Evolutionary conservation across 2,888 invertebrate genomes (phyloP), one percentile per base, ranked within the genome.

Genomic region (Eupithecia inturbata): DNA sequence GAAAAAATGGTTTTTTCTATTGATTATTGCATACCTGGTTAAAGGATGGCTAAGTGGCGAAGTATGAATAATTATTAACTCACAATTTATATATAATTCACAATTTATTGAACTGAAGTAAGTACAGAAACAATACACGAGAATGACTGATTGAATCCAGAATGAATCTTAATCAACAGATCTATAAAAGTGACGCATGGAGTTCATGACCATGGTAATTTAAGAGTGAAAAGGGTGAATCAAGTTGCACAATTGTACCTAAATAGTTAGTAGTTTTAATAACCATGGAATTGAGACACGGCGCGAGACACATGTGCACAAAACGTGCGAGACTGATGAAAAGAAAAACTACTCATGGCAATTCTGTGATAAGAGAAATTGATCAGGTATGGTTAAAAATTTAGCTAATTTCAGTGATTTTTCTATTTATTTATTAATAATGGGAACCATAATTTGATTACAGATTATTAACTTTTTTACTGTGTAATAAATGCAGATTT

Each of bases 161-260:
- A 57, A 26, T 57, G 26, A 5, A 26, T 57, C 14, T 26, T 26
- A 26, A 57, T 57, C 4, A 22, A 57, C 53, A 57, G 22, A 53
- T 53, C 60, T 28, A 45, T 53, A 67, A 64, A 63, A 3, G 5
- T 60, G 7, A 64, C 28, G 68, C 57, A 70, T 70, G 41, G 63
- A 72, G 77, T 74, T 74, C 74, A 77, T 68, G 72, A 70, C 67
- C 41, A 77, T 77, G 62, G 62, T 62, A 62, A 62, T 62, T 62
- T 62, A 62, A 28, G 28, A 62, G 62, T 62, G 62, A 31, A 62
- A 62, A 62, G 16, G 31, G 28, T 62, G 62, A 62, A 62, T 31
- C 62, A 16, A 31, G 7, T 1, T 71, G 14, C 53, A 31, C 10
- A 31, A 62, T 62, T 31, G 19, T 31, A 62, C 62, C 16, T 62